Evolutionary conservation across 1,140 invertebrate species (phyloP).

Genomic region (Wasmannia auropunctata): DNA sequence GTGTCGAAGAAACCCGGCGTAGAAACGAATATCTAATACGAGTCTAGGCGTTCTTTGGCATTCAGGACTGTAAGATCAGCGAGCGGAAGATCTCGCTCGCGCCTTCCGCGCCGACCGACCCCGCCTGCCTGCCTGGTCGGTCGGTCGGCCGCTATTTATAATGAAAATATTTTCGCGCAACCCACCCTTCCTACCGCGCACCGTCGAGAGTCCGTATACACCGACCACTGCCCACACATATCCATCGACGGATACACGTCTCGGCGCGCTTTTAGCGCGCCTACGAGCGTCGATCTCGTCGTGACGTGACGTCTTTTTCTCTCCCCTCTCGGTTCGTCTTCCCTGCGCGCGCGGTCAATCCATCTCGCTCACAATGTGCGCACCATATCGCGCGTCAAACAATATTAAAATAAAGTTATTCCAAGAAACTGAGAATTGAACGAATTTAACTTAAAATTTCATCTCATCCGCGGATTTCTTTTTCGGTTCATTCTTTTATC

Average conservation of each 20-base stretch:
- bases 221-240: slow-evolving; percentile 70
- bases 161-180: slow-evolving; percentile 83
- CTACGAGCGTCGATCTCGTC: slow-evolving; percentile 70
- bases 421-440: background rate
- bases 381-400: background rate
- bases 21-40: background rate
- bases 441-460: background rate
- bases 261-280: slow-evolving; percentile 67
- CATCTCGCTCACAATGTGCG: background rate
- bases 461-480: background rate
- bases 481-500: background rate
- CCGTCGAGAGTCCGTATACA: slow-evolving; percentile 44
- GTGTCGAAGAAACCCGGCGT: background rate
- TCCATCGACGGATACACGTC: slow-evolving; percentile 73
- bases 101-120: slow-evolving; percentile 19
- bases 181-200: slow-evolving; percentile 9
- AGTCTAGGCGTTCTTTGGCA: slow-evolving; percentile 15
- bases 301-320: slow-evolving; percentile 48
- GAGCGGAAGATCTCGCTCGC: slow-evolving; percentile 16
- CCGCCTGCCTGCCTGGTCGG: background rate
- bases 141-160: slow-evolving; percentile 81
- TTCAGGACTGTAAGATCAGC: slow-evolving; percentile 52
- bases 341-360: background rate
- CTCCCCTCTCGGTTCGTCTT: slow-evolving; percentile 19
- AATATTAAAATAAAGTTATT: slow-evolving; percentile 3